Conservation (phyloP, 2,113 vertebrate species). For the Notothenia rossii region DNA sequence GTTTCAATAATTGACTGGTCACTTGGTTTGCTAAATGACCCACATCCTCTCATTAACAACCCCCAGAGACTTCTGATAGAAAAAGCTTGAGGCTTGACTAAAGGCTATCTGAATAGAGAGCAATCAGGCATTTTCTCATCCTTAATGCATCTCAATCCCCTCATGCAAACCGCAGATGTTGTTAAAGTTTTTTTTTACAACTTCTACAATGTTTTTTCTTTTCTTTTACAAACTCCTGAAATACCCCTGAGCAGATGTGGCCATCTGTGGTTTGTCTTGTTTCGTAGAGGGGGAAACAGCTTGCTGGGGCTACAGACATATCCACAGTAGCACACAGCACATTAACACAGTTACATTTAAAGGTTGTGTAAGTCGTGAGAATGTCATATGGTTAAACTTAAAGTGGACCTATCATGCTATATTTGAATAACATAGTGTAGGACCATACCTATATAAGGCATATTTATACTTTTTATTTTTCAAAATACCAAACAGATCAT, state of each 20-base stretch:
- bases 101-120: slow-evolving; percentile 31
- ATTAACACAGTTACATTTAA: slow-evolving; percentile 22
- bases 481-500: no score
- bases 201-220: slow-evolving; percentile 21
- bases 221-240: slow-evolving; percentile 24
- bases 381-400: background rate
- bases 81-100: slow-evolving; percentile 35
- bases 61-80: background rate
- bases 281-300: slow-evolving; percentile 33
- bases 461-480: no score
- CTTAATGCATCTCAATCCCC: slow-evolving; percentile 7
- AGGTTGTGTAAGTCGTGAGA: slow-evolving; percentile 3
- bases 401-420: no score
- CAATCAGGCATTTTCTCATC: slow-evolving; percentile 18
- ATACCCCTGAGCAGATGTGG: slow-evolving; percentile 60
- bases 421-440: no score
- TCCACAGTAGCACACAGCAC: slow-evolving; percentile 11
- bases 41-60: slow-evolving; percentile 25
- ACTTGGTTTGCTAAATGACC: slow-evolving; percentile 32
- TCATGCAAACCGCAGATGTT: slow-evolving; percentile 28
- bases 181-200: slow-evolving; percentile 40
- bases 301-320: slow-evolving; percentile 29
- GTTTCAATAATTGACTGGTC: background rate
- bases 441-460: no score
- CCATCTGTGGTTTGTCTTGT: slow-evolving; percentile 60